Evolutionary conservation across 2,113 vertebrate genomes (phyloP), one percentile per base, ranked within the genome.

Genomic region (Solenodon paradoxus): DNA sequence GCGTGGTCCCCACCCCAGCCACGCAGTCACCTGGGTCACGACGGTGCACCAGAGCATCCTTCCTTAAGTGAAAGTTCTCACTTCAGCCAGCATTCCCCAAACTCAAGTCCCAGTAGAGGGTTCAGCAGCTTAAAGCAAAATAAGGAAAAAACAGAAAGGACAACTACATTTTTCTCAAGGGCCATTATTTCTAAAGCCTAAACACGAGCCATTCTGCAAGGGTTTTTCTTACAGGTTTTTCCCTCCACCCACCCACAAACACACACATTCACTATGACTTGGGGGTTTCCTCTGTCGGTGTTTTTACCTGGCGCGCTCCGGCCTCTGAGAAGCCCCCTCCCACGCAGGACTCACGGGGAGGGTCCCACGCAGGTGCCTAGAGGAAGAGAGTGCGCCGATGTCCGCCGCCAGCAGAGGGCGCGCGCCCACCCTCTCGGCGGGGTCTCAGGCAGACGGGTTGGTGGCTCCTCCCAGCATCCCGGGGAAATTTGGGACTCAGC

Each of bases 321-420:
- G n/a, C 55, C 9, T 38, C 38, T 7, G 47, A 71, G 57, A 45
- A 66, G 40, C 0, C 59, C 3, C 7, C 5, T 0, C 66, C 5
- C 16, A 7, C 1, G 8, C 1, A 16, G 22, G 59, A 24, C 28
- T 57, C 0, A 3, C 0, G 5, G 38, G 28, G 38, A 30, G 49
- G n/a, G n/a, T 42, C 35, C 64, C 42, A 2, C 0, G 7, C 42
- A 0, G 1, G 15, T 1, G 40, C 55, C 17, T 71, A 57, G 26
- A 0, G 0, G 57, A 38, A 11, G n/a, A 30, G n/a, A n/a, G 12
- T 0, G 15, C 26, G 28, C 42, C 28, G 69, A 20, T 19, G 26
- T 1, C 2, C 0, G 0, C 2, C 63, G 88, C 97, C 97, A 97
- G 88, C 66, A 97, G 97, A 92, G 97, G 97, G 97, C 53, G 95